These are phyloP conservation scores for Leptinotarsa tumamoca DNA, from an alignment of 2,888 invertebrate genomes.

Conservation along the genomic window DNA sequence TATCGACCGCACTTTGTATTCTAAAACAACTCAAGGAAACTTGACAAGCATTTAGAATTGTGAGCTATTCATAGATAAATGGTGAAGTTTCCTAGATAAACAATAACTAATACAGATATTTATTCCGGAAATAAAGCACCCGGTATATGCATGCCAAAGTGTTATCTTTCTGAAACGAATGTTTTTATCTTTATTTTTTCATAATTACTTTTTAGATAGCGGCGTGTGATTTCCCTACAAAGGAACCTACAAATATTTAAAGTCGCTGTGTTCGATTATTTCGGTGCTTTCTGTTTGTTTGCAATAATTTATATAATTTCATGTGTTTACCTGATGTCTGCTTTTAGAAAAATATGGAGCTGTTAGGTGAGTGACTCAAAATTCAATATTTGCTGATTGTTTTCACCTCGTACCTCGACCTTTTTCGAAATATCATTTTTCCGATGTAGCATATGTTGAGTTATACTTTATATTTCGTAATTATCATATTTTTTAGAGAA, in stretches of 20 bases:
- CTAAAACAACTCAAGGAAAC: too few species aligned
- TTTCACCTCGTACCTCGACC: background rate
- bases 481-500: conserved; percentile 29
- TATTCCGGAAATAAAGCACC: background rate
- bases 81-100: too few species aligned
- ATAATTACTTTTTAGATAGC: background rate
- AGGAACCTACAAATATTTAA: background rate
- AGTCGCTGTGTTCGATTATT: background rate
- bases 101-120: too few species aligned
- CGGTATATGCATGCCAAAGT: background rate
- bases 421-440: too few species aligned
- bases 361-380: background rate
- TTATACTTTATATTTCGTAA: too few species aligned
- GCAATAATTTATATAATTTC: background rate
- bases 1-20: too few species aligned
- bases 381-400: background rate
- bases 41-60: too few species aligned
- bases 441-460: too few species aligned
- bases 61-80: too few species aligned
- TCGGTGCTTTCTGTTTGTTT: background rate
- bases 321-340: background rate
- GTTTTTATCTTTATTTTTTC: conserved; percentile 7
- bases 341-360: background rate
- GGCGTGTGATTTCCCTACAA: background rate
- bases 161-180: background rate